Conservation (phyloP, 2,113 vertebrate species). For the Hemicordylus capensis region DNA sequence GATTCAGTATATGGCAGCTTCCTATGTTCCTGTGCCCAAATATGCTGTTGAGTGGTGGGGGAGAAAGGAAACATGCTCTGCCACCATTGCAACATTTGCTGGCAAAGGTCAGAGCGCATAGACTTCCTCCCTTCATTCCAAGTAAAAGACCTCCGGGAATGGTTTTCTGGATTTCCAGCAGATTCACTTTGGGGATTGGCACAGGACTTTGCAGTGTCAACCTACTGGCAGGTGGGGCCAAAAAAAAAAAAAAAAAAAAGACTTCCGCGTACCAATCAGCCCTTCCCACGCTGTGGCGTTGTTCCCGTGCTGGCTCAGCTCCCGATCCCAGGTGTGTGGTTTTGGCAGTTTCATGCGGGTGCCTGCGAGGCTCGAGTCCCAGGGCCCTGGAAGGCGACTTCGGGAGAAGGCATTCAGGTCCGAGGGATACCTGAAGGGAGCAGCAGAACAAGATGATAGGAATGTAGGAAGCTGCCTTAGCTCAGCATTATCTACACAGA, state of each 20-base stretch:
- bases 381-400: constrained; percentile 82
- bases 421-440: constrained; percentile 80
- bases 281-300: constrained; percentile 83
- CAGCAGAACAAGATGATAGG: neutral
- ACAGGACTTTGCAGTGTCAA: neutral
- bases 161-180: neutral
- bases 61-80: too few relatives aligned
- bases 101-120: too few relatives aligned
- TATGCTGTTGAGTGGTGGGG: too few relatives aligned
- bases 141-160: too few relatives aligned
- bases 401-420: constrained; percentile 74
- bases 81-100: too few relatives aligned
- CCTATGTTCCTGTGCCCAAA: too few relatives aligned
- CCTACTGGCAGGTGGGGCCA: neutral
- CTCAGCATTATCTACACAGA: too few relatives aligned
- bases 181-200: too few relatives aligned
- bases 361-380: constrained; percentile 81
- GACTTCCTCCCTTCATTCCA: too few relatives aligned
- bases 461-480: neutral
- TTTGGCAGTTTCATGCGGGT: constrained; percentile 82
- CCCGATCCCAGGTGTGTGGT: constrained; percentile 85
- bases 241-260: neutral
- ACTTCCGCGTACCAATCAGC: constrained; percentile 80
- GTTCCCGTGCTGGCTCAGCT: constrained; percentile 82
- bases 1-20: too few relatives aligned